Percentiles rank a stretch among this genome's conserved stretches.
Conservation (phyloP, 2,113 vertebrate species). For the Tetrao urogallus region DNA sequence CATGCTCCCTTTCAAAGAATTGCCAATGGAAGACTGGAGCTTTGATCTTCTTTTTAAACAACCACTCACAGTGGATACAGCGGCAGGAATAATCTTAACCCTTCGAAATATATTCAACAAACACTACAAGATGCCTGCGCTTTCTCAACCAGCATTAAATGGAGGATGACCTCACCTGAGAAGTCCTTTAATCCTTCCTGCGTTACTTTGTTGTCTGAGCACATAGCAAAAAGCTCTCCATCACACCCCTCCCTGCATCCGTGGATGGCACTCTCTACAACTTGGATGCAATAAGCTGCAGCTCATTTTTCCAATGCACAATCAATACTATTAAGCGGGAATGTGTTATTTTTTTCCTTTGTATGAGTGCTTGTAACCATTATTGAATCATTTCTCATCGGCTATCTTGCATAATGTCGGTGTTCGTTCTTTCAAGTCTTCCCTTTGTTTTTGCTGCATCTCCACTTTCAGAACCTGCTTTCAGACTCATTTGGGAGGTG, state of each 20-base stretch:
- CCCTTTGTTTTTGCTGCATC: constrained; percentile 27
- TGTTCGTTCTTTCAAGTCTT: neutral
- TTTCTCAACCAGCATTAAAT: constrained; percentile 23
- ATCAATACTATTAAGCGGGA: constrained; percentile 34
- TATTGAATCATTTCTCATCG: constrained; percentile 45
- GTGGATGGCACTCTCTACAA: fast-evolving
- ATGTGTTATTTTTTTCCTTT: neutral
- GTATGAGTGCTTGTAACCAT: constrained; percentile 25
- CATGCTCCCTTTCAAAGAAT: neutral
- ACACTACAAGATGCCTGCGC: neutral
- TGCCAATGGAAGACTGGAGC: neutral
- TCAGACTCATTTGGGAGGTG: neutral
- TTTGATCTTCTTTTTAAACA: constrained; percentile 30
- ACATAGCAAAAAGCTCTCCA: neutral
- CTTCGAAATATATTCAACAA: constrained; percentile 4
- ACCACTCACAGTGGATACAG: neutral
- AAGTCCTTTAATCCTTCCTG: constrained; percentile 40
- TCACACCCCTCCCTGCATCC: neutral
- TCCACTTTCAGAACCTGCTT: constrained; percentile 37
- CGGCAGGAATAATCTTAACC: constrained; percentile 9
- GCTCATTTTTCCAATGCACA: constrained; percentile 25
- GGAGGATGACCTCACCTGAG: constrained; percentile 42
- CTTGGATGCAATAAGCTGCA: neutral
- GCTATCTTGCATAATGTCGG: neutral
- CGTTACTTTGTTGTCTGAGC: neutral